These are phyloP conservation scores for Acanthaster planci DNA, from an alignment of 35 echinoderm and acorn worm genomes.

Conservation along the genomic window DNA sequence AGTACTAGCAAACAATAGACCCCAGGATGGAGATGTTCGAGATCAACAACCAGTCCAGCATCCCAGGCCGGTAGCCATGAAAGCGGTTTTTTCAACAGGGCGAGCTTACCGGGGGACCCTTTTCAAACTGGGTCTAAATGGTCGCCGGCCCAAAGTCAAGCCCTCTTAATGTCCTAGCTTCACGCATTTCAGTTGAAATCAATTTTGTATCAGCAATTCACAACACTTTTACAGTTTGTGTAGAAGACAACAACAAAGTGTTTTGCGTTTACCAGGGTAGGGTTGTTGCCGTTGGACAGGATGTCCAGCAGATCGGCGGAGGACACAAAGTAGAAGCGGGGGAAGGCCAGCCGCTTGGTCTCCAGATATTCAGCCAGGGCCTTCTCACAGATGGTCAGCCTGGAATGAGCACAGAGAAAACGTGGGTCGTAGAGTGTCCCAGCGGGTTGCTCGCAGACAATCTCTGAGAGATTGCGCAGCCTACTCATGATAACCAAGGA, in stretches of 20 bases:
- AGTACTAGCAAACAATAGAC: too few relatives aligned
- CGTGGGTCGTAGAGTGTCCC: too few relatives aligned
- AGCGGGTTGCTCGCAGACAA: too few relatives aligned
- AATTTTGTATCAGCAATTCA: background rate
- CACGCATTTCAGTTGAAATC: background rate
- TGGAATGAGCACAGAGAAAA: constrained; percentile 13
- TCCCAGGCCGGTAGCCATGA: too few relatives aligned
- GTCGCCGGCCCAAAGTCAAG: too few relatives aligned
- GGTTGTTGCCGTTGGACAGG: constrained; percentile 94
- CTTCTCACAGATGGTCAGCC: constrained; percentile 96
- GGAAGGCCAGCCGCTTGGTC: constrained; percentile 93
- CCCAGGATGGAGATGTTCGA: too few relatives aligned
- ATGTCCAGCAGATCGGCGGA: constrained; percentile 96
- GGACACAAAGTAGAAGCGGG: constrained; percentile 97
- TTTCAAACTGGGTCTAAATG: too few relatives aligned
- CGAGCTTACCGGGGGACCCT: too few relatives aligned
- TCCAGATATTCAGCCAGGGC: constrained; percentile 98
- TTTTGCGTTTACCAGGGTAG: constrained; percentile 63
- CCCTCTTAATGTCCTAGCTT: background rate
- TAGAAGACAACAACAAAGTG: background rate
- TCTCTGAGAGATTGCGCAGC: too few relatives aligned
- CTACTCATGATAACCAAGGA: too few relatives aligned
- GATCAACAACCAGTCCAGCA: too few relatives aligned
- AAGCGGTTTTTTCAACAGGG: too few relatives aligned
- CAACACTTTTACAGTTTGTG: background rate